Percentiles rank a stretch among this genome's conserved stretches.
These are phyloP conservation scores for Pteronotus mesoamericanus DNA, from an alignment of 2,797 vertebrate genomes.

Conservation along the genomic window DNA sequence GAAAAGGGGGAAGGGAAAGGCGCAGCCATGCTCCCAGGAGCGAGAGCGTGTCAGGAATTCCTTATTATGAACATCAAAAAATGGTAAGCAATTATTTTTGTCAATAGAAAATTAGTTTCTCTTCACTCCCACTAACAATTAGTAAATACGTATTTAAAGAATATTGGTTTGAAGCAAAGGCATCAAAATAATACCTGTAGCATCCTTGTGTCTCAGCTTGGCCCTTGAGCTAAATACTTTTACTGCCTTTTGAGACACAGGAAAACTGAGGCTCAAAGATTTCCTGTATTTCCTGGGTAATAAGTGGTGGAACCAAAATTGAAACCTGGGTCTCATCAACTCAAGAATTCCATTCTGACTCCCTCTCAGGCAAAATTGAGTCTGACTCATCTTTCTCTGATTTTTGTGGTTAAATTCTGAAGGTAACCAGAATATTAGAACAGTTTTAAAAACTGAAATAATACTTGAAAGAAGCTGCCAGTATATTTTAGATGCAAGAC, in stretches of 20 bases:
- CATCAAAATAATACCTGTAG: neutral
- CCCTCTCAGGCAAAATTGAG: neutral
- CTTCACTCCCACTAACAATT: neutral
- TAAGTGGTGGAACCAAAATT: neutral
- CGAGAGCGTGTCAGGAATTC: neutral
- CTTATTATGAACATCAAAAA: neutral
- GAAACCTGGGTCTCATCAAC: neutral
- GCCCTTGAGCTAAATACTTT: neutral
- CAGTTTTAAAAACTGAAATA: neutral
- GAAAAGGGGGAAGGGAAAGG: too few species aligned
- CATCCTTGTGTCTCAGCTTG: neutral
- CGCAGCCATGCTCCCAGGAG: too few species aligned
- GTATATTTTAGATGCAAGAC: neutral
- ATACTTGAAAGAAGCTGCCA: neutral
- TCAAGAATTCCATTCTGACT: conserved; percentile 2
- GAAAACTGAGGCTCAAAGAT: neutral
- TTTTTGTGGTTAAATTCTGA: conserved; percentile 4
- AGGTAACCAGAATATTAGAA: neutral
- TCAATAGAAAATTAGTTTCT: neutral
- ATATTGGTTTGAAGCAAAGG: neutral
- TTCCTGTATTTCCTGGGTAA: neutral
- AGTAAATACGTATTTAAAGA: neutral
- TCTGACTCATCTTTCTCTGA: neutral
- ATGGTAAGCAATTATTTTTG: neutral
- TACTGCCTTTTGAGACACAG: neutral